phyloP scores from a whole-genome alignment of 2,113 vertebrate genomes.

The Oryzias melastigma region DNA sequence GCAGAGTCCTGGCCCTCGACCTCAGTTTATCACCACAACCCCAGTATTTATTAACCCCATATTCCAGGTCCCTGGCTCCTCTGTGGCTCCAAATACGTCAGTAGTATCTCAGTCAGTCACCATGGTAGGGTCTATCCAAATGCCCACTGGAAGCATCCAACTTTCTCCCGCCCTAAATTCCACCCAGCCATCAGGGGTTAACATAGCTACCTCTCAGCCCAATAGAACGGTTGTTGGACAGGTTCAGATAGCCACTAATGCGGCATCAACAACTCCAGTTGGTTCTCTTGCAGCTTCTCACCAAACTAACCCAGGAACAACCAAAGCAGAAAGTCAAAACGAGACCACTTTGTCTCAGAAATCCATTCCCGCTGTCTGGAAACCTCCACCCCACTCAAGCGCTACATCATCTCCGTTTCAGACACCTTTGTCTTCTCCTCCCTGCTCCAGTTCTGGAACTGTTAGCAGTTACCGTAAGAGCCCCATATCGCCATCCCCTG shows the following conservation, averaged over 20 bases:
- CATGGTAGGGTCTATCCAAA: conserved; percentile 87
- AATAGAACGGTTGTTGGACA: conserved; percentile 77
- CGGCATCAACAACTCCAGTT: conserved; percentile 68
- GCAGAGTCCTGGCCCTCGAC: conserved; percentile 74
- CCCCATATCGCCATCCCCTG: conserved; percentile 77
- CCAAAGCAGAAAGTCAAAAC: conserved; percentile 77
- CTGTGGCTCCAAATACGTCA: conserved; percentile 74
- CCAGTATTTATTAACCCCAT: conserved; percentile 93
- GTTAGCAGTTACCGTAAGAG: conserved; percentile 79
- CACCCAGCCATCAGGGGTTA: conserved; percentile 60
- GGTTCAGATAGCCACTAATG: conserved; percentile 74
- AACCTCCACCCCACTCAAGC: conserved; percentile 65
- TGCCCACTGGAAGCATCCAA: conserved; percentile 88
- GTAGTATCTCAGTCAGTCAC: conserved; percentile 89
- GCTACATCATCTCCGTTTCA: conserved; percentile 72
- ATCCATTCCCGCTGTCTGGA: conserved; percentile 63
- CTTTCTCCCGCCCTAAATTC: conserved; percentile 77
- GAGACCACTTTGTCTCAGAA: conserved; percentile 68
- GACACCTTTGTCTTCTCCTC: conserved; percentile 78
- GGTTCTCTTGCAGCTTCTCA: conserved; percentile 48
- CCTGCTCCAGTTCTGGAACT: conserved; percentile 83
- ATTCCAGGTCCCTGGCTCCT: conserved; percentile 83
- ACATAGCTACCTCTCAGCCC: conserved; percentile 74
- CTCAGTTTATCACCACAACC: conserved; percentile 87
- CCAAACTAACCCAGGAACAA: conserved; percentile 42